Evolutionary conservation across 2,797 vertebrate species (phyloP), one percentile per base, ranked within the genome.

Genomic region (Hybognathus amarus): DNA sequence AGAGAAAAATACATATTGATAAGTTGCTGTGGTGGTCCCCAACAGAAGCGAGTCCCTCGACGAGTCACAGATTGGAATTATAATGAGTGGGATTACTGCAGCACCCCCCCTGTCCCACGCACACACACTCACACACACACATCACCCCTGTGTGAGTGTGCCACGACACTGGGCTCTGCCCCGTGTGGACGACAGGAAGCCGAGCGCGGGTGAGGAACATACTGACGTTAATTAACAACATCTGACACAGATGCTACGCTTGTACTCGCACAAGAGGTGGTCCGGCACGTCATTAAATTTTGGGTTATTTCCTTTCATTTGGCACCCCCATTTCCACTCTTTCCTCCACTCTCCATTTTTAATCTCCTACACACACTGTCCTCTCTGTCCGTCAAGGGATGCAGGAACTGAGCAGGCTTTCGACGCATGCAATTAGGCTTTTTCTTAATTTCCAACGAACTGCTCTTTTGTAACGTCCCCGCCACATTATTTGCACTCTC

Each of bases 221-320:
- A 94, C 94, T 95, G 93, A 95, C 92, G 92, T 95, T 95, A 95
- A 95, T 96, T 95, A 96, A 94, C 94, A 95, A 94, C 95, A 95
- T 95, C 93, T 95, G 94, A 95, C 94, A 94, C 94, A 95, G 95
- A 95, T 95, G 94, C 94, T 92, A 92, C 83, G 91, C 92, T 94
- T 95, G 94, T 95, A 93, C 90, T 92, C 85, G 91, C 95, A 90
- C 95, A 47, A 91, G 94, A 95, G 95, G 95, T 94, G 95, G 94
- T 95, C 94, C 93, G 63, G 87, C 92, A 94, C 93, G 92, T 95
- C 94, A 95, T 95, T 95, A 94, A 91, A 93, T 94, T 95, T 94
- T 93, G 91, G 83, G 87, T 93, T 93, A 92, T 94, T 94, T 93
- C 92, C 93, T 93, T 95, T 91, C 88, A 93, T 92, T 92, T 89